A percentile compares a stretch with the other conserved stretches of the same genome.
phyloP scores from a whole-genome alignment of 2,113 vertebrate genomes.

The Danio rerio region GRCz12tu NC_133176.1:53849001-53849500 shows the following conservation, averaged over 20 bases:
- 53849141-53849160: not conserved
- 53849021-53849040: not conserved
- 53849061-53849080: not conserved
- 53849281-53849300: too few species aligned
- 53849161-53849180: not conserved
- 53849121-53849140: not conserved
- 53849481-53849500: too few species aligned
- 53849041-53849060: not conserved
- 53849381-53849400: not conserved
- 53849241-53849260: not conserved
- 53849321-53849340: too few species aligned
- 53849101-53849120: not conserved
- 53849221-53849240: not conserved
- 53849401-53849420: not conserved
- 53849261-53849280: too few species aligned
- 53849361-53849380: not conserved
- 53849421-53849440: not conserved
- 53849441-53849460: not conserved
- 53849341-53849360: not conserved
- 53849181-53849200: not conserved
- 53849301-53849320: too few species aligned
- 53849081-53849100: not conserved
- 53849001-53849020: not conserved
- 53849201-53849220: slow-evolving; percentile 1
- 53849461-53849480: too few species aligned